A percentile compares a stretch with the other conserved stretches of the same genome.
phyloP scores from a whole-genome alignment of 2,888 invertebrate species.

The Limnephilus lunatus region DNA sequence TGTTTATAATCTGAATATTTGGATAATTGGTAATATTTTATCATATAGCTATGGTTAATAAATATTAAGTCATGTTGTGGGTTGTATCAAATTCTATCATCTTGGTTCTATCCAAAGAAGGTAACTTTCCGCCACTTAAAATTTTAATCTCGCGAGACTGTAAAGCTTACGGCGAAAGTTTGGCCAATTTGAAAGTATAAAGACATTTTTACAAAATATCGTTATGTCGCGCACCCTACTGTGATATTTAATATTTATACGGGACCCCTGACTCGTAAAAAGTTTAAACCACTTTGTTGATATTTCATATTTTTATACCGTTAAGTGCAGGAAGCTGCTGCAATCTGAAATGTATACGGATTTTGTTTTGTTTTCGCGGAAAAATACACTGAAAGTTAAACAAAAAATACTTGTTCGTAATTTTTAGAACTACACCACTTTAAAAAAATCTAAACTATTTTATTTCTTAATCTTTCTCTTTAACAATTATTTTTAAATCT shows the following conservation, averaged over 20 bases:
- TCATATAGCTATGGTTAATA: background rate
- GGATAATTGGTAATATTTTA: background rate
- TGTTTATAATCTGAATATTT: background rate
- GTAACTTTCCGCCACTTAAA: constrained; percentile 64
- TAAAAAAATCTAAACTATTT: too few relatives aligned
- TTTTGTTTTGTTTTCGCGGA: background rate
- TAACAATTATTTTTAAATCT: too few relatives aligned
- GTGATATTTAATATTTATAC: constrained; percentile 59
- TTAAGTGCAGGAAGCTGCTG: background rate
- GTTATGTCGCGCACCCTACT: constrained; percentile 58
- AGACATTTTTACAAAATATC: constrained; percentile 66
- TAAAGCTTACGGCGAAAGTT: constrained; percentile 59
- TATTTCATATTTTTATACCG: background rate
- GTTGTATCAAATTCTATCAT: background rate
- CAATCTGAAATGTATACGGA: background rate
- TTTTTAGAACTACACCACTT: too few relatives aligned
- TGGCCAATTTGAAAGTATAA: constrained; percentile 63
- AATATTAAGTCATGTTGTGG: background rate
- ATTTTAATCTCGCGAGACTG: constrained; percentile 66
- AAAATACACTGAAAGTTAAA: too few relatives aligned
- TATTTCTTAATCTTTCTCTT: too few relatives aligned
- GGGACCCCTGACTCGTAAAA: constrained; percentile 53
- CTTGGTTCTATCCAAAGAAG: background rate
- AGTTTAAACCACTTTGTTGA: background rate
- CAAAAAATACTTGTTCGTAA: too few relatives aligned